Percentiles rank a stretch among this genome's conserved stretches.
Conservation (phyloP, 1,140 invertebrate genomes). For the Kradibia gibbosae region DNA sequence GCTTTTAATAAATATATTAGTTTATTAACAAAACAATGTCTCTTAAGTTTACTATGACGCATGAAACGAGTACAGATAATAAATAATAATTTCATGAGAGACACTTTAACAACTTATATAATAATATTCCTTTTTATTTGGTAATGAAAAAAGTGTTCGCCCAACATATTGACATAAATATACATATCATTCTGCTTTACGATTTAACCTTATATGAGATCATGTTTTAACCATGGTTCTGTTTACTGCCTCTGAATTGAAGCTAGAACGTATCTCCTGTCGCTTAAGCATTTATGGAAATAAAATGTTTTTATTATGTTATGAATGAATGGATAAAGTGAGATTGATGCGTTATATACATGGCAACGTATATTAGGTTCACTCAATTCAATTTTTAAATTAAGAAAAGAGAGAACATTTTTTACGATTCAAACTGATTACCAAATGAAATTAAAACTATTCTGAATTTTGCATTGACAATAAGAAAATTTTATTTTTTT, state of each 20-base stretch:
- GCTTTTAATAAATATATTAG: too few relatives aligned
- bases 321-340: not conserved
- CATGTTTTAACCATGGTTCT: not conserved
- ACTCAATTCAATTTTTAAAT: not conserved
- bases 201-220: not conserved
- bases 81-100: too few relatives aligned
- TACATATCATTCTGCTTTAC: not conserved
- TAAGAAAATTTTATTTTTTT: too few relatives aligned
- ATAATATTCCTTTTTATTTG: not conserved
- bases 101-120: too few relatives aligned
- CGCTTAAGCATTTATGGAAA: not conserved
- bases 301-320: not conserved
- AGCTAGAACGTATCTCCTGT: not conserved
- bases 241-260: not conserved
- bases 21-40: too few relatives aligned
- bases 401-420: too few relatives aligned
- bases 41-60: too few relatives aligned
- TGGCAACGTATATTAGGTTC: not conserved
- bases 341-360: not conserved
- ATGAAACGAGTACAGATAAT: too few relatives aligned
- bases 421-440: too few relatives aligned
- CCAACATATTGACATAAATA: not conserved
- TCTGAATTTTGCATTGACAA: too few relatives aligned
- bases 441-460: too few relatives aligned
- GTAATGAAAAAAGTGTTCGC: not conserved